Evolutionary conservation across 1,140 invertebrate genomes (phyloP).

Genomic region (Drosophila funebris): DNA sequence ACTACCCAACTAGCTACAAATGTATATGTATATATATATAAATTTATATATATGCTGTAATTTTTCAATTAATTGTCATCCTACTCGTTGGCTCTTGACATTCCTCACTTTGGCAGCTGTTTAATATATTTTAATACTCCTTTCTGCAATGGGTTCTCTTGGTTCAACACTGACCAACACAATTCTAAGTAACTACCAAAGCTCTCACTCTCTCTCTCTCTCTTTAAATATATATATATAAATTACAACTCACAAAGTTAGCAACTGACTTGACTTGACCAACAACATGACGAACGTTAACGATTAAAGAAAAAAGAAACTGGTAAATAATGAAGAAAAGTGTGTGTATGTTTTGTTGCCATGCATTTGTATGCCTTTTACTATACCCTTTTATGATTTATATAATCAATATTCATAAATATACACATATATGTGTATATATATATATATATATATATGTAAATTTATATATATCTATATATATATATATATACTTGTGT

Average conservation of each 20-base stretch:
- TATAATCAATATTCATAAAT: constrained; percentile 10
- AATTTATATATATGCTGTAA: not conserved
- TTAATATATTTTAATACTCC: not conserved
- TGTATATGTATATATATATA: not conserved
- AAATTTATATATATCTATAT: constrained; percentile 19
- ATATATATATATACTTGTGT: constrained; percentile 13
- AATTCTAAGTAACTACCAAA: too few relatives aligned
- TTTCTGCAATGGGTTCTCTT: not conserved
- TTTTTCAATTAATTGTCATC: not conserved
- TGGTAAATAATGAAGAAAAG: constrained; percentile 42
- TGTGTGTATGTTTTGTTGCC: constrained; percentile 81
- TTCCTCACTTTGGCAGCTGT: not conserved
- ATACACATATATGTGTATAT: constrained; percentile 11
- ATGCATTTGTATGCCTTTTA: constrained; percentile 79
- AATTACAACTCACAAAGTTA: constrained; percentile 6
- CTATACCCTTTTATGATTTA: constrained; percentile 58
- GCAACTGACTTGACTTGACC: constrained; percentile 34
- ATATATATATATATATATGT: constrained; percentile 15
- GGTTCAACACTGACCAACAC: not conserved
- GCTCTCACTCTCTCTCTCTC: not conserved
- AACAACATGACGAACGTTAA: constrained; percentile 31
- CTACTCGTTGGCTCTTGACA: not conserved
- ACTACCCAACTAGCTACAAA: constrained; percentile 5
- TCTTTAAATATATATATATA: not conserved
- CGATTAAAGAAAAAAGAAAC: constrained; percentile 4